Percentiles rank a stretch among this genome's conserved stretches.
These are phyloP conservation scores for Mirza zaza DNA, from an alignment of 2,113 vertebrate species.

Conservation along the genomic window DNA sequence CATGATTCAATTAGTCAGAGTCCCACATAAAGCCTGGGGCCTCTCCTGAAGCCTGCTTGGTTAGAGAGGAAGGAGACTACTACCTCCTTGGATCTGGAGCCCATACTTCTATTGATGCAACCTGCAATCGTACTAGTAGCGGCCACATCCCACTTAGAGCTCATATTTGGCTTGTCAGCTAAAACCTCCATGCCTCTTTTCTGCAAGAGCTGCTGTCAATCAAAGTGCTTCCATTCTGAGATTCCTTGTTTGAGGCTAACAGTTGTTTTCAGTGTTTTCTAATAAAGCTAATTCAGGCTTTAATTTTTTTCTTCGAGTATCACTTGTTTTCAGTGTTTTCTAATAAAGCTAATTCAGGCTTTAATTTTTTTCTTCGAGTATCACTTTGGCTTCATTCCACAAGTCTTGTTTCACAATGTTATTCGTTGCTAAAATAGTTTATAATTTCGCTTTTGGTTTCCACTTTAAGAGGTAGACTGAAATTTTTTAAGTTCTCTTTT, in stretches of 20 bases:
- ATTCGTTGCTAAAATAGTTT: not conserved
- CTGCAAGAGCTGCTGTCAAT: not conserved
- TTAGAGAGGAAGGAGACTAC: not conserved
- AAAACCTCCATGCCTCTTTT: not conserved
- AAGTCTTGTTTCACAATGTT: not conserved
- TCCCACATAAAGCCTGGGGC: not conserved
- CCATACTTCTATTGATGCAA: not conserved
- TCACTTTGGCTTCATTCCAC: not conserved
- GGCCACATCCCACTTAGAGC: too few species aligned
- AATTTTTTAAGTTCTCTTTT: not conserved
- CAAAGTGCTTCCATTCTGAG: not conserved
- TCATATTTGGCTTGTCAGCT: not conserved
- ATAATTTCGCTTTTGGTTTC: not conserved
- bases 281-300: not conserved
- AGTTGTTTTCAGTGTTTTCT: not conserved
- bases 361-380: too few species aligned
- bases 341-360: too few species aligned
- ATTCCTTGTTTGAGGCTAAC: not conserved
- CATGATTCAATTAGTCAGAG: not conserved
- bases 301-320: not conserved
- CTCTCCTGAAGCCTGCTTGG: not conserved
- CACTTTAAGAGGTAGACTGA: not conserved
- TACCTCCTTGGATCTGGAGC: not conserved
- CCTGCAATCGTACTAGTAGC: not conserved
- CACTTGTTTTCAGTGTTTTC: too few species aligned